Evolutionary conservation across 2,797 vertebrate species (phyloP).

Genomic region (Ispidina lecontei): DNA sequence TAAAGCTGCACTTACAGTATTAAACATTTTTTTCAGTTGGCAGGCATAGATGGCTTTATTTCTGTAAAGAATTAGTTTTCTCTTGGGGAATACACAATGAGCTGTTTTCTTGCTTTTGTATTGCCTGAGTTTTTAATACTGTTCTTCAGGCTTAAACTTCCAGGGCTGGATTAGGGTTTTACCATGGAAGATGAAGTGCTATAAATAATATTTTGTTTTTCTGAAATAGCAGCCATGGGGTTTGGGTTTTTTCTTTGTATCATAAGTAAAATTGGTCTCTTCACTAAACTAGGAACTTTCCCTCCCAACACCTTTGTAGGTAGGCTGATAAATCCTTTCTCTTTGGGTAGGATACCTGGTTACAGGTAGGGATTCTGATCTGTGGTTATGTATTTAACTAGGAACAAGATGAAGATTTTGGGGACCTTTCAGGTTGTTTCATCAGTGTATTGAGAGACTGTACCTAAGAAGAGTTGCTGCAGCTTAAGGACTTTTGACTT

Average conservation of each 20-base stretch:
- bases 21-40: background rate
- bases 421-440: background rate
- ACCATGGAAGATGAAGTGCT: background rate
- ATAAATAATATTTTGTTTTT: background rate
- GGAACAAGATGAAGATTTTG: background rate
- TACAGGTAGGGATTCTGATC: background rate
- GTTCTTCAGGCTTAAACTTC: background rate
- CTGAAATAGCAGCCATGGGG: background rate
- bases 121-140: background rate
- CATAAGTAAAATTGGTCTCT: background rate
- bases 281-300: background rate
- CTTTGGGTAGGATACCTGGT: background rate
- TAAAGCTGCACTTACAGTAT: background rate
- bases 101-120: background rate
- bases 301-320: background rate
- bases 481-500: background rate
- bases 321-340: background rate
- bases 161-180: background rate
- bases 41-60: background rate
- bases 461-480: background rate
- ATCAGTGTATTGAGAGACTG: background rate
- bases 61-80: background rate
- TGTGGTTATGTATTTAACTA: background rate
- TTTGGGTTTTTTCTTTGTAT: background rate
- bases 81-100: background rate